Conservation (phyloP, 1,140 invertebrate genomes). For the Drosophila nannoptera region DNA sequence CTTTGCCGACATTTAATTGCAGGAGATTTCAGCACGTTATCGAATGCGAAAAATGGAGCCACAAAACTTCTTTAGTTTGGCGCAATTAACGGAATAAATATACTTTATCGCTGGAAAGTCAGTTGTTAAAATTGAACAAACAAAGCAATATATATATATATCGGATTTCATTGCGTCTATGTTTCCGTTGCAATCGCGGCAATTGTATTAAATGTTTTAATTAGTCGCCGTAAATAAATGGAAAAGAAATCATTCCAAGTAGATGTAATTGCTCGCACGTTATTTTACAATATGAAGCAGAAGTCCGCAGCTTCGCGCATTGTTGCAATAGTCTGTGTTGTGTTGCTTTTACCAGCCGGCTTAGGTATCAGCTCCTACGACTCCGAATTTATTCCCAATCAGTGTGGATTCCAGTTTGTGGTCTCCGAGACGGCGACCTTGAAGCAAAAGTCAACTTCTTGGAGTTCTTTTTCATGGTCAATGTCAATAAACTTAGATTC, state of each 20-base stretch:
- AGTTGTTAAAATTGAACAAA: slow-evolving; percentile 49
- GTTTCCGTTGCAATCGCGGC: slow-evolving; percentile 15
- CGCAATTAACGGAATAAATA: slow-evolving; percentile 49
- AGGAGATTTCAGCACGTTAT: slow-evolving; percentile 48
- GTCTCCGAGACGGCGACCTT: slow-evolving; percentile 44
- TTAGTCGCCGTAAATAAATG: slow-evolving; percentile 48
- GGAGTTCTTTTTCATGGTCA: slow-evolving; percentile 32
- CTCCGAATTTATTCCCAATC: slow-evolving; percentile 36
- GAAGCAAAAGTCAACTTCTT: slow-evolving; percentile 32
- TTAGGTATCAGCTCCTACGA: slow-evolving; percentile 25
- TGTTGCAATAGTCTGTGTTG: slow-evolving; percentile 66
- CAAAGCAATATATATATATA: neutral
- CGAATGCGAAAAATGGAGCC: slow-evolving; percentile 17
- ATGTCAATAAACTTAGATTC: slow-evolving; percentile 69
- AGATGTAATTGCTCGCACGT: slow-evolving; percentile 49
- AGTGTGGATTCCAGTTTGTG: slow-evolving; percentile 16
- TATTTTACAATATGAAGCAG: slow-evolving; percentile 41
- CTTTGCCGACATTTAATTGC: slow-evolving; percentile 41
- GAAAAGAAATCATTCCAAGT: slow-evolving; percentile 59
- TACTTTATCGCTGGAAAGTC: slow-evolving; percentile 49
- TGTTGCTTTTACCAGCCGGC: slow-evolving; percentile 22
- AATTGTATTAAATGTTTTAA: slow-evolving; percentile 62
- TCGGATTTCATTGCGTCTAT: slow-evolving; percentile 24
- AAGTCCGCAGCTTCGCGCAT: slow-evolving; percentile 28
- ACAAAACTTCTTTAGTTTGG: slow-evolving; percentile 41